These are phyloP conservation scores for Propsilocerus akamusi DNA, from an alignment of 1,140 invertebrate species.

Conservation along the genomic window DNA sequence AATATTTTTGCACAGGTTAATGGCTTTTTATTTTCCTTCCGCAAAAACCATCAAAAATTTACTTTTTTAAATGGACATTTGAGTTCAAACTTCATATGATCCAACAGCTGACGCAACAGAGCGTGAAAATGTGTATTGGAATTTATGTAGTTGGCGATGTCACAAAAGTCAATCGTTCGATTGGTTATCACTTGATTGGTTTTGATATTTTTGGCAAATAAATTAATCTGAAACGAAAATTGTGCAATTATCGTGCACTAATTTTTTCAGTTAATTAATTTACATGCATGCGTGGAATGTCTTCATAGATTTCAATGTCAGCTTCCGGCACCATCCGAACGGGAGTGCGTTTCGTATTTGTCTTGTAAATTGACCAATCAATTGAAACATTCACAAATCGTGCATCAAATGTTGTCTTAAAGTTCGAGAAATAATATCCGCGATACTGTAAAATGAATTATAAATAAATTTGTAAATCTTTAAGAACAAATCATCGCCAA, in stretches of 20 bases:
- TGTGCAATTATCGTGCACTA: not conserved
- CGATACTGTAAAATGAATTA: not conserved
- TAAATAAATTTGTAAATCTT: not conserved
- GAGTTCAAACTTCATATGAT: not conserved
- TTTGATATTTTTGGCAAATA: not conserved
- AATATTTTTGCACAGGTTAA: not conserved
- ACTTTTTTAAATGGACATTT: constrained; percentile 1
- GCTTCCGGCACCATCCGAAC: not conserved
- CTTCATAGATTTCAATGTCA: not conserved
- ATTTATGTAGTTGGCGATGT: not conserved
- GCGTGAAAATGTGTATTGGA: not conserved
- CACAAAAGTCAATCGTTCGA: not conserved
- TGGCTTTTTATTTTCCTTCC: not conserved
- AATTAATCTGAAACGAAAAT: not conserved
- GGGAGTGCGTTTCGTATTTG: not conserved
- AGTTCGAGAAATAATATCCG: not conserved
- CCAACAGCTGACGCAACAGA: not conserved
- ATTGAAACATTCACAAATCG: not conserved
- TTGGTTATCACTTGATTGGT: not conserved
- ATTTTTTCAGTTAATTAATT: not conserved
- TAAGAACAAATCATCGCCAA: not conserved
- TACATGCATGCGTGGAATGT: not conserved
- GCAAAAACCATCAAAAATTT: not conserved
- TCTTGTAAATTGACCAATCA: not conserved
- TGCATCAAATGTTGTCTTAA: not conserved